Conservation (phyloP, 2,888 invertebrate genomes). For the Neoscelio sp. region DNA sequence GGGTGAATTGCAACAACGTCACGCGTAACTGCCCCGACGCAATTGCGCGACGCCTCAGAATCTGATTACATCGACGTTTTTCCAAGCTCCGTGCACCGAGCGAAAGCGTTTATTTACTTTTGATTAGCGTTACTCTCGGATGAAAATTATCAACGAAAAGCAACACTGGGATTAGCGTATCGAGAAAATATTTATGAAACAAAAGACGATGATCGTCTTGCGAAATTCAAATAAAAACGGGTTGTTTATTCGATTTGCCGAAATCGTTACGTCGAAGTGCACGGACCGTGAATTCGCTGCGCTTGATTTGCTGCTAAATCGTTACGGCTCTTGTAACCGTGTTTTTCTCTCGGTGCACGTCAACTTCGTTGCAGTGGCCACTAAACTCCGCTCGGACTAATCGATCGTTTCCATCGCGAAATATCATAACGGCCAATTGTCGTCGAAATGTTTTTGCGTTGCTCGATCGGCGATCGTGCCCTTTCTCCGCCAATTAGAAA, state of each 20-base stretch:
- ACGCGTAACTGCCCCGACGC: constrained; percentile 48
- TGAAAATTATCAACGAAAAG: too few relatives aligned
- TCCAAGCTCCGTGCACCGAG: constrained; percentile 21
- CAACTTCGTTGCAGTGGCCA: constrained; percentile 16
- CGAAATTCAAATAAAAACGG: not conserved
- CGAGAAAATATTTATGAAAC: too few relatives aligned
- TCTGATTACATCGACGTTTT: constrained; percentile 54
- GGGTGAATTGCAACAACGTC: constrained; percentile 36
- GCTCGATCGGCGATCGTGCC: constrained; percentile 17
- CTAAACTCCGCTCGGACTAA: constrained; percentile 30
- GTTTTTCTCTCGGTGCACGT: constrained; percentile 18
- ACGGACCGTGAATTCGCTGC: too few relatives aligned
- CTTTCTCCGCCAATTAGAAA: not conserved
- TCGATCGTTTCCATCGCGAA: constrained; percentile 41
- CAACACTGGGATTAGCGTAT: too few relatives aligned
- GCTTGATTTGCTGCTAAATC: too few relatives aligned
- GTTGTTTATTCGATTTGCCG: too few relatives aligned
- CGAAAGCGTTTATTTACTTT: too few relatives aligned
- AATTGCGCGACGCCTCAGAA: constrained; percentile 25
- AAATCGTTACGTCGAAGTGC: too few relatives aligned
- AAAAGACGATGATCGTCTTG: too few relatives aligned
- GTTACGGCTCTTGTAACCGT: not conserved
- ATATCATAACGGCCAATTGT: constrained; percentile 7
- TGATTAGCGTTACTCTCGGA: too few relatives aligned
- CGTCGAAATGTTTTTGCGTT: constrained; percentile 19